Percentiles rank a stretch among this genome's conserved stretches.
phyloP scores from a whole-genome alignment of 2,113 vertebrate species.

The Delphinapterus leucas region DNA sequence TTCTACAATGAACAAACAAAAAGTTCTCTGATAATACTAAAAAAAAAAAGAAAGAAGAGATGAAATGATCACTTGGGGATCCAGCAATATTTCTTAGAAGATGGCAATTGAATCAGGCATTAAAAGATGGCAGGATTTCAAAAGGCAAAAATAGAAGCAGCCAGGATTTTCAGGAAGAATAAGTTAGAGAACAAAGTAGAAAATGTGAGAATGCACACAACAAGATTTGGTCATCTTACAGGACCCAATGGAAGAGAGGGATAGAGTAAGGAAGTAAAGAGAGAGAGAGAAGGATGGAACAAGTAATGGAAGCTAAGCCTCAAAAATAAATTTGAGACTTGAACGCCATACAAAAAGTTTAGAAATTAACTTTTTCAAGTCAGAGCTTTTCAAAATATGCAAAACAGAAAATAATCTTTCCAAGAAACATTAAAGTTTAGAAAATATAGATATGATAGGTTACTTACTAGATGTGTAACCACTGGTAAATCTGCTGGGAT shows the following conservation, averaged over 20 bases:
- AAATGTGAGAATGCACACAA: neutral
- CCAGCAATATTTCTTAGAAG: neutral
- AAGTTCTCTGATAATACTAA: slow-evolving; percentile 7
- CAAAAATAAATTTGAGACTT: neutral
- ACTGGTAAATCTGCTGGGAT: neutral
- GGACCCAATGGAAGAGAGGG: neutral
- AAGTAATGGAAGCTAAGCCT: neutral
- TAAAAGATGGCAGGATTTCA: neutral
- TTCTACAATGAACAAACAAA: neutral
- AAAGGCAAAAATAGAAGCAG: neutral
- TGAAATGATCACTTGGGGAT: neutral
- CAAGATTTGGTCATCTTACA: neutral
- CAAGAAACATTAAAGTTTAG: neutral
- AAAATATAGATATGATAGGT: neutral
- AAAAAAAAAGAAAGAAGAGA: neutral
- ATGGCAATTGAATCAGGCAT: neutral
- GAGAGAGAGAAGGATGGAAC: neutral
- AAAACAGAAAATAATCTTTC: neutral
- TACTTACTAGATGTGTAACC: neutral
- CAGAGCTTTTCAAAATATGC: neutral
- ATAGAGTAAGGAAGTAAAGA: neutral
- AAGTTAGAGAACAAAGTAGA: neutral
- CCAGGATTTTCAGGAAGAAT: neutral
- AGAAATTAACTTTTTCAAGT: neutral
- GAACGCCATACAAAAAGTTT: neutral